phyloP scores from a whole-genome alignment of 2,888 invertebrate genomes.

The Conomelus anceps region DNA sequence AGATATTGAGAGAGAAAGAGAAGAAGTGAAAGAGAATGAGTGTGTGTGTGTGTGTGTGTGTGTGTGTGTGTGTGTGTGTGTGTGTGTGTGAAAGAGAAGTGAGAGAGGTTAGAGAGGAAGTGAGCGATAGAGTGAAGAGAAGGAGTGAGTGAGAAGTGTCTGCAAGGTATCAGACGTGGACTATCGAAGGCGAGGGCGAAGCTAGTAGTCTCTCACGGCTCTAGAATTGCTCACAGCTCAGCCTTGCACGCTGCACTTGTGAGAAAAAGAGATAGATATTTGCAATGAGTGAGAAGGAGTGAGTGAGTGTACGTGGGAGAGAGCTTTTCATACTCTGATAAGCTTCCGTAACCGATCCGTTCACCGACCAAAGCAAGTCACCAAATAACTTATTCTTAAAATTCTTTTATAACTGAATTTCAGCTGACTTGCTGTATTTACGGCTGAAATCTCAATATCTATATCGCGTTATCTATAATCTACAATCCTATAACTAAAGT shows the following conservation, averaged over 20 bases:
- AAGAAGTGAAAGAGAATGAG: not conserved
- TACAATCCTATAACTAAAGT: no score
- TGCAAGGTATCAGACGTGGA: not conserved
- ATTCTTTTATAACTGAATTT: not conserved
- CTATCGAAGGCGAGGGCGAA: not conserved
- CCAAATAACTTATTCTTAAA: not conserved
- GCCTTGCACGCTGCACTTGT: not conserved
- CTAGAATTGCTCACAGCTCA: not conserved
- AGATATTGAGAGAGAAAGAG: not conserved
- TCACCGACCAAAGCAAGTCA: not conserved
- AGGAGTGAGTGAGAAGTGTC: not conserved
- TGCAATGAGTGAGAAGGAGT: not conserved
- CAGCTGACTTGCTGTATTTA: no score
- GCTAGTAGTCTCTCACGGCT: not conserved
- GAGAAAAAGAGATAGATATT: not conserved
- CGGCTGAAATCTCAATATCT: no score
- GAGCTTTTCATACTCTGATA: not conserved
- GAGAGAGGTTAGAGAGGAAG: not conserved
- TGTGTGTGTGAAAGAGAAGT: not conserved
- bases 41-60: no score
- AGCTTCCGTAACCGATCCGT: not conserved
- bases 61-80: no score
- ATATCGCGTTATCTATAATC: no score
- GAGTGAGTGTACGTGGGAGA: not conserved
- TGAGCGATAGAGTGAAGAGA: not conserved